phyloP scores from a whole-genome alignment of 2,888 invertebrate species.

The Chelonus formosanus region DNA sequence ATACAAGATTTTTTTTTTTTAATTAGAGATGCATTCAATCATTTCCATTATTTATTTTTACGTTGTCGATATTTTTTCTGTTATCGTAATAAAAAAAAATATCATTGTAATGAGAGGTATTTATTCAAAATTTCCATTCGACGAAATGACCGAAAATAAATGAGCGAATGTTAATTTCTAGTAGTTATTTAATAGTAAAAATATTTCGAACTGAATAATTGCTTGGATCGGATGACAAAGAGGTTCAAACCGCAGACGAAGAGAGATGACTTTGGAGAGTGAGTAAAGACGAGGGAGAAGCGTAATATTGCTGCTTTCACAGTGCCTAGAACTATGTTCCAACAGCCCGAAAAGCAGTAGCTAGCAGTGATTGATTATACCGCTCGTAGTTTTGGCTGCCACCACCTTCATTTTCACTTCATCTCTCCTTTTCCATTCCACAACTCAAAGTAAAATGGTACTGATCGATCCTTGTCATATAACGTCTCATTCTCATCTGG shows the following conservation, averaged over 20 bases:
- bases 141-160: too few species aligned
- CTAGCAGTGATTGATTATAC: constrained; percentile 62
- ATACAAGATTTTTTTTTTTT: too few species aligned
- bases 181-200: constrained; percentile 13
- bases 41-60: too few species aligned
- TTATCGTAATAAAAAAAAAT: too few species aligned
- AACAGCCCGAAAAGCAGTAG: not conserved
- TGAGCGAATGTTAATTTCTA: constrained; percentile 15
- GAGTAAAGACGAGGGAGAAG: constrained; percentile 33
- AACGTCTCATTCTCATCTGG: constrained; percentile 1
- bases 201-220: constrained; percentile 20
- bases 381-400: constrained; percentile 58
- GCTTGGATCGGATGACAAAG: not conserved
- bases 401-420: constrained; percentile 20
- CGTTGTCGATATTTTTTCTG: too few species aligned
- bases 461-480: not conserved
- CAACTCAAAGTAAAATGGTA: not conserved
- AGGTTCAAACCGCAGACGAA: not conserved
- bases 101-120: too few species aligned
- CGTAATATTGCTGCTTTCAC: not conserved
- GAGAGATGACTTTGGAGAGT: constrained; percentile 26
- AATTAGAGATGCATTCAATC: too few species aligned
- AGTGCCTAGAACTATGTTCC: not conserved
- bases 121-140: too few species aligned
- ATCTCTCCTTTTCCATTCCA: constrained; percentile 3